phyloP scores from a whole-genome alignment of 2,888 invertebrate species.

The Chelonus formosanus region DNA sequence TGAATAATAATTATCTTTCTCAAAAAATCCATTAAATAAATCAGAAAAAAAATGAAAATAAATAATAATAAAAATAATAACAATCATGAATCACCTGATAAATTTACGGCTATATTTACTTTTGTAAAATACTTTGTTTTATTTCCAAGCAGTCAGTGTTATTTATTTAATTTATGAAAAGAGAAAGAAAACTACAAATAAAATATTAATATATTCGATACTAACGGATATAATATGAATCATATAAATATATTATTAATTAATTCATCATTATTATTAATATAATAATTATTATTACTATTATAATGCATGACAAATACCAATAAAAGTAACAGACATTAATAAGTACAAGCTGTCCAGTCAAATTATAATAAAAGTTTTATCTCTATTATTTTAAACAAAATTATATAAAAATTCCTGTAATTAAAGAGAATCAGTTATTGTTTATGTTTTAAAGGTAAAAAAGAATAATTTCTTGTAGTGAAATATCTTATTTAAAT shows the following conservation, averaged over 20 bases:
- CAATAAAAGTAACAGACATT: constrained; percentile 56
- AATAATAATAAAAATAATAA: background rate
- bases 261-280: constrained; percentile 36
- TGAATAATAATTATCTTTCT: constrained; percentile 44
- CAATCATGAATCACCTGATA: constrained; percentile 32
- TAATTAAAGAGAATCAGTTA: too few relatives aligned
- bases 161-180: constrained; percentile 63
- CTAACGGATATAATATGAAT: constrained; percentile 53
- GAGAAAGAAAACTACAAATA: constrained; percentile 40
- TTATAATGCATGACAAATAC: constrained; percentile 51
- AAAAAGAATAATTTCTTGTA: too few relatives aligned
- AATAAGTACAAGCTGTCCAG: constrained; percentile 37
- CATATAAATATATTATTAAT: constrained; percentile 32
- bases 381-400: too few relatives aligned
- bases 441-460: too few relatives aligned
- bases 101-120: constrained; percentile 53
- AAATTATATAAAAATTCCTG: too few relatives aligned
- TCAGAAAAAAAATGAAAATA: background rate
- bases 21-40: constrained; percentile 35
- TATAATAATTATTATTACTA: constrained; percentile 37
- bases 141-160: constrained; percentile 54
- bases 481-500: too few relatives aligned
- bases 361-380: background rate
- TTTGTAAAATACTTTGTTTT: constrained; percentile 63
- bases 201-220: constrained; percentile 61